Evolutionary conservation across 2,888 invertebrate genomes (phyloP).

Genomic region (Acleris sparsana): DNA sequence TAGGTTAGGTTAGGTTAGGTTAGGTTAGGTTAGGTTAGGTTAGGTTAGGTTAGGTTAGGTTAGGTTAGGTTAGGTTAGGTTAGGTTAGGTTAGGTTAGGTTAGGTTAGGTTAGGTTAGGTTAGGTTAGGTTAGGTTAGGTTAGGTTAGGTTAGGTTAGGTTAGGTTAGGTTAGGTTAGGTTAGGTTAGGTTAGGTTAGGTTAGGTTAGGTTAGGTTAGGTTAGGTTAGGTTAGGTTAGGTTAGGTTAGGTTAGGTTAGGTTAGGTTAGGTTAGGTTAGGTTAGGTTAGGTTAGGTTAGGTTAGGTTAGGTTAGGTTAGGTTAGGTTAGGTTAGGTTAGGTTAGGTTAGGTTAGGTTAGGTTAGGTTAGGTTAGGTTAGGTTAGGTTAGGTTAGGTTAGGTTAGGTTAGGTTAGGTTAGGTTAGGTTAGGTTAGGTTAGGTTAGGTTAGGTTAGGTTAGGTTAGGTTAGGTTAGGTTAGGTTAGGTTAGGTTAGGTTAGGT

Average conservation of each 20-base stretch:
- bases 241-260: slow-evolving; percentile 10
- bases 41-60: slow-evolving; percentile 7
- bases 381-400: slow-evolving; percentile 10
- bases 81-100: background rate
- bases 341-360: slow-evolving; percentile 10
- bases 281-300: slow-evolving; percentile 10
- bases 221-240: slow-evolving; percentile 10
- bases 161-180: slow-evolving; percentile 10
- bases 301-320: slow-evolving; percentile 10
- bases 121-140: slow-evolving; percentile 2
- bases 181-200: slow-evolving; percentile 10
- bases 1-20: slow-evolving; percentile 5
- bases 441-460: slow-evolving; percentile 10
- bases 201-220: slow-evolving; percentile 10
- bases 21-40: slow-evolving; percentile 5
- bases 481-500: slow-evolving; percentile 10
- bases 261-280: slow-evolving; percentile 10
- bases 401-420: slow-evolving; percentile 10
- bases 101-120: background rate
- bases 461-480: slow-evolving; percentile 10
- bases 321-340: slow-evolving; percentile 10
- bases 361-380: slow-evolving; percentile 10
- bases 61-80: background rate
- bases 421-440: slow-evolving; percentile 10
- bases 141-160: slow-evolving; percentile 10